Percentiles rank a stretch among this genome's conserved stretches.
Conservation (phyloP, 2,888 invertebrate genomes). For the Onchidella celtica region DNA sequence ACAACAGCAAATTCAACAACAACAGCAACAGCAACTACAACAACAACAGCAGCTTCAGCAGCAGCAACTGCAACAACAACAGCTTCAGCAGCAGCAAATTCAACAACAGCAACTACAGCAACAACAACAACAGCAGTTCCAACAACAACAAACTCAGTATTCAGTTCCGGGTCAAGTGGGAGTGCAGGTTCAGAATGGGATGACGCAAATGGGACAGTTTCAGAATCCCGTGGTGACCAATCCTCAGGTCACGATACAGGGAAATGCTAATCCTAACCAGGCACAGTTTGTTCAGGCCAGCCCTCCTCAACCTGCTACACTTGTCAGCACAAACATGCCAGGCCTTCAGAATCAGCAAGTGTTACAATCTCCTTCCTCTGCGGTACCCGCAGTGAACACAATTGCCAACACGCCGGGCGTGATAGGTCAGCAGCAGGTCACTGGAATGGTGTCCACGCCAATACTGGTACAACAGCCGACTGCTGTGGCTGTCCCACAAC, state of each 20-base stretch:
- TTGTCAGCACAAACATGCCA: not conserved
- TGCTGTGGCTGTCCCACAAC: not conserved
- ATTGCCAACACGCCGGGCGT: not conserved
- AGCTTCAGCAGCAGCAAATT: slow-evolving; percentile 1
- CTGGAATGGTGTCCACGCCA: not conserved
- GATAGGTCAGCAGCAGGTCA: not conserved
- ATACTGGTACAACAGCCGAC: not conserved
- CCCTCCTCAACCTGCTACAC: not conserved
- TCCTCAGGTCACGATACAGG: not conserved
- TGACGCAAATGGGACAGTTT: too few species aligned
- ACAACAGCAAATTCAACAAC: not conserved
- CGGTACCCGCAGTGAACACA: not conserved
- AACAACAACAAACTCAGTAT: too few species aligned
- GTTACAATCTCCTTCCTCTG: not conserved
- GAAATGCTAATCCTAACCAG: too few species aligned
- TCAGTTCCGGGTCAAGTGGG: not conserved
- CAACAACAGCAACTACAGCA: not conserved
- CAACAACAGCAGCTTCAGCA: not conserved
- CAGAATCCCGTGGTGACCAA: not conserved
- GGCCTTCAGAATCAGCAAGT: not conserved
- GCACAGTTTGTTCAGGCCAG: too few species aligned
- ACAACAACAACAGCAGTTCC: not conserved
- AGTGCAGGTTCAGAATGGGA: too few species aligned
- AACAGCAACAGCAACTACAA: not conserved
- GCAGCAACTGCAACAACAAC: not conserved